These are phyloP conservation scores for Phoxinus phoxinus DNA, from an alignment of 2,113 vertebrate genomes.

Conservation along the genomic window DNA sequence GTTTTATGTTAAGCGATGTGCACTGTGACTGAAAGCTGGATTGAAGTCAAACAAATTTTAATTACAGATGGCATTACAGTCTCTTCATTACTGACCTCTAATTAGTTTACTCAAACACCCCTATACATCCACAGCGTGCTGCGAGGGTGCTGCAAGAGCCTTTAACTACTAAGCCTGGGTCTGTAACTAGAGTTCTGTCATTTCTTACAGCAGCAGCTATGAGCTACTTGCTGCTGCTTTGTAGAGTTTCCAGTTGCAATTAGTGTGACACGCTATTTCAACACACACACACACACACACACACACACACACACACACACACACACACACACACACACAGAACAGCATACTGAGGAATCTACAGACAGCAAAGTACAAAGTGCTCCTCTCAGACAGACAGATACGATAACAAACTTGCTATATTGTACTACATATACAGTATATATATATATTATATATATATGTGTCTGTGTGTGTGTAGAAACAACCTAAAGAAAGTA, in stretches of 20 bases:
- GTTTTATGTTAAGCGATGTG: slow-evolving; percentile 1
- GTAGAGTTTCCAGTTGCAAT: slow-evolving; percentile 34
- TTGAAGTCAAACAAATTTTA: slow-evolving; percentile 52
- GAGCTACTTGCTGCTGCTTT: slow-evolving; percentile 28
- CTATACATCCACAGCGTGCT: not conserved
- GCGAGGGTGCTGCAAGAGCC: not conserved
- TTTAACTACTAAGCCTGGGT: slow-evolving; percentile 20
- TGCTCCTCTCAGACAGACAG: too few relatives aligned
- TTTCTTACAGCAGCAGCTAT: slow-evolving; percentile 34
- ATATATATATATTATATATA: too few relatives aligned
- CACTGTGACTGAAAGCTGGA: slow-evolving; percentile 35
- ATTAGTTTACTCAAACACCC: slow-evolving; percentile 46
- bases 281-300: not conserved
- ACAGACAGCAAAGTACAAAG: too few relatives aligned
- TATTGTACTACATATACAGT: too few relatives aligned
- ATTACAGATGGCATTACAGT: slow-evolving; percentile 52
- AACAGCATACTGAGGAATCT: not conserved
- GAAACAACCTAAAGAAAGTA: too few relatives aligned
- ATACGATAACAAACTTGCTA: too few relatives aligned
- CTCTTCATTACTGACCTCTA: slow-evolving; percentile 46
- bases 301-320: not conserved
- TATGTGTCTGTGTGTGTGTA: too few relatives aligned
- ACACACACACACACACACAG: not conserved
- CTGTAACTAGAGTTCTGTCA: slow-evolving; percentile 43
- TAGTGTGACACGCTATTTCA: slow-evolving; percentile 6